phyloP scores from a whole-genome alignment of 2,113 vertebrate species.

The Aptenodytes patagonicus region DNA sequence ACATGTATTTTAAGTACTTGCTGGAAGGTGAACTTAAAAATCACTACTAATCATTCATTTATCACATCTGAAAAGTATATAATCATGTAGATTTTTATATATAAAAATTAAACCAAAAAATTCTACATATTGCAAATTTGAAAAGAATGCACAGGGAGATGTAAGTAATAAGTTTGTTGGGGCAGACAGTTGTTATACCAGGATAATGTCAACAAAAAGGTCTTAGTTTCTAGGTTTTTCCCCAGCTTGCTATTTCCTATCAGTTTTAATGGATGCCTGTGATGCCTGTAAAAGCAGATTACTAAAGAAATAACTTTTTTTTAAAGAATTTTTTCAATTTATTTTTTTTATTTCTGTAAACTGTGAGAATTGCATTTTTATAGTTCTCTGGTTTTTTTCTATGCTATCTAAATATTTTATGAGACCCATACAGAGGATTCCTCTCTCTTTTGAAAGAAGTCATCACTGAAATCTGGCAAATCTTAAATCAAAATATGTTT shows the following conservation, averaged over 20 bases:
- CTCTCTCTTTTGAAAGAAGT: slow-evolving; percentile 21
- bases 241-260: not conserved
- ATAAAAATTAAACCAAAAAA: not conserved
- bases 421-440: not conserved
- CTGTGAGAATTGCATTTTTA: not conserved
- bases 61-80: not conserved
- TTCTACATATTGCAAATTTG: not conserved
- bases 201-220: not conserved
- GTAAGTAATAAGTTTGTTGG: not conserved
- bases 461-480: slow-evolving; percentile 40
- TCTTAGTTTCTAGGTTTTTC: not conserved
- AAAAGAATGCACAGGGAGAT: not conserved
- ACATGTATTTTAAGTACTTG: not conserved
- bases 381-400: not conserved
- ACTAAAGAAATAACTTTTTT: not conserved
- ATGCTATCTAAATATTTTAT: slow-evolving; percentile 44
- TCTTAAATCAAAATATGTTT: slow-evolving; percentile 59
- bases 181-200: not conserved
- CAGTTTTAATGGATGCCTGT: not conserved
- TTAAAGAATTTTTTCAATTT: not conserved
- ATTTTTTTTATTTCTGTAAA: slow-evolving; percentile 11
- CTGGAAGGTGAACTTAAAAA: not conserved
- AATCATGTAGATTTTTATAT: not conserved
- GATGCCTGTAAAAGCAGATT: not conserved
- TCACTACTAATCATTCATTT: not conserved